Percentiles rank a stretch among this genome's conserved stretches.
These are phyloP conservation scores for Leptodactylus fallax DNA, from an alignment of 2,797 vertebrate species.

Conservation along the genomic window DNA sequence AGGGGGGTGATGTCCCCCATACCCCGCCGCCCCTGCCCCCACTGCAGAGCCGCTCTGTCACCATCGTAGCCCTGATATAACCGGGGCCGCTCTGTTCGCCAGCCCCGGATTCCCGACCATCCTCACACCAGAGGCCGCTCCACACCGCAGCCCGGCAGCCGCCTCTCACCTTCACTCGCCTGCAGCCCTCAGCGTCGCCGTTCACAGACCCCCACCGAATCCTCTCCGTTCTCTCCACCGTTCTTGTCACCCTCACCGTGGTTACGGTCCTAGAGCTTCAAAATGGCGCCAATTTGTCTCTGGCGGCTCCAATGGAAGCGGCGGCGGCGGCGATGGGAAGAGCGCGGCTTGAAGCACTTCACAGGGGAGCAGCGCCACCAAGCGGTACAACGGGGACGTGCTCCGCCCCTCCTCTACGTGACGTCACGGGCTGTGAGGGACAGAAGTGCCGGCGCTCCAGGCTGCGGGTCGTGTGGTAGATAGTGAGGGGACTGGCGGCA, in stretches of 20 bases:
- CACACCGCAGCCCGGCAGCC: constrained; percentile 32
- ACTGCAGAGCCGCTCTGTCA: background rate
- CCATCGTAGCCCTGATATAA: background rate
- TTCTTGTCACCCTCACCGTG: constrained; percentile 78
- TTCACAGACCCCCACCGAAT: constrained; percentile 71
- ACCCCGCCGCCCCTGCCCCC: background rate
- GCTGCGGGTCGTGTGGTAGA: background rate
- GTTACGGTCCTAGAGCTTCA: constrained; percentile 88
- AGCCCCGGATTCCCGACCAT: background rate
- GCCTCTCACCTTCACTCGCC: constrained; percentile 68
- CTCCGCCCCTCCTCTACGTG: background rate
- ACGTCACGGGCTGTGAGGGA: constrained; percentile 6
- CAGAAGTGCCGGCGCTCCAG: background rate
- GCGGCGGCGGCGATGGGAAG: constrained; percentile 71
- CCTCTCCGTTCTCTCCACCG: constrained; percentile 74
- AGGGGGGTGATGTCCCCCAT: too few relatives aligned
- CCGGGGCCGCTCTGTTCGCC: background rate
- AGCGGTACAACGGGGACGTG: constrained; percentile 29
- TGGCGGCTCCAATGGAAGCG: constrained; percentile 77
- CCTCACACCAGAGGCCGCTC: constrained; percentile 32
- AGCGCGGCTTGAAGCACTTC: constrained; percentile 53
- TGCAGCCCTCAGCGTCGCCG: constrained; percentile 68
- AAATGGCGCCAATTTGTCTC: constrained; percentile 95
- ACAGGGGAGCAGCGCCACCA: constrained; percentile 73
- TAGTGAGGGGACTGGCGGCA: too few relatives aligned